These are phyloP conservation scores for Pogona vitticeps DNA, from an alignment of 2,113 vertebrate species.

Conservation along the genomic window DNA sequence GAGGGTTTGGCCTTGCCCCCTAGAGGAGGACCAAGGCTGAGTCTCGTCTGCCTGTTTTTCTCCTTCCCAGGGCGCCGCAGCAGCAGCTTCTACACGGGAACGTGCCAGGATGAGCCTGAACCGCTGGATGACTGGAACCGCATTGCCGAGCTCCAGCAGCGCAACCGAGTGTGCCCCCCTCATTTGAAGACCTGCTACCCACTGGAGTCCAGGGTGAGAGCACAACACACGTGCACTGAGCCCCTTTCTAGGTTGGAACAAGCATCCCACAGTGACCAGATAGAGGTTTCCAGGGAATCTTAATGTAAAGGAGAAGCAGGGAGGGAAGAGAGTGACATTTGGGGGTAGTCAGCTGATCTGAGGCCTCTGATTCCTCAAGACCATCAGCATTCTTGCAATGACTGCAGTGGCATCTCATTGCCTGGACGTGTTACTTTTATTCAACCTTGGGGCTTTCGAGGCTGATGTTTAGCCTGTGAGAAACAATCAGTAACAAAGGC, in stretches of 20 bases:
- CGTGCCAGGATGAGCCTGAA: slow-evolving; percentile 89
- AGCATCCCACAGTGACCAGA: accelerated
- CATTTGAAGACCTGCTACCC: slow-evolving; percentile 95
- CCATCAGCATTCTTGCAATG: neutral
- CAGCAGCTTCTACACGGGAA: slow-evolving; percentile 74
- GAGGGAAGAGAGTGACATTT: too few relatives aligned
- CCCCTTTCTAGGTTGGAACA: too few relatives aligned
- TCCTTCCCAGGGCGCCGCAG: slow-evolving; percentile 48
- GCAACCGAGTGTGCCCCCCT: slow-evolving; percentile 85
- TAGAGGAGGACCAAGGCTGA: neutral
- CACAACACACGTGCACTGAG: neutral
- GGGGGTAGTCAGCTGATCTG: neutral
- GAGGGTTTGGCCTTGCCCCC: neutral
- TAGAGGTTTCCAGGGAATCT: neutral
- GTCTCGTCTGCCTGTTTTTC: accelerated
- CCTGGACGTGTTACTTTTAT: too few relatives aligned
- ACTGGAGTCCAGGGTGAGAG: slow-evolving; percentile 84
- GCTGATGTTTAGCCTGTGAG: neutral
- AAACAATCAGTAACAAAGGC: neutral
- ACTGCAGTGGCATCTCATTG: too few relatives aligned
- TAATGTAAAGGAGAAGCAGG: neutral
- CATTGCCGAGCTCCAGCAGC: slow-evolving; percentile 89
- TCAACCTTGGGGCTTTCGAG: neutral
- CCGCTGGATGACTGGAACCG: slow-evolving; percentile 87
- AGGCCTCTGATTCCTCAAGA: neutral